phyloP scores from a whole-genome alignment of 2,888 invertebrate species.

The Torymus auratus region DNA sequence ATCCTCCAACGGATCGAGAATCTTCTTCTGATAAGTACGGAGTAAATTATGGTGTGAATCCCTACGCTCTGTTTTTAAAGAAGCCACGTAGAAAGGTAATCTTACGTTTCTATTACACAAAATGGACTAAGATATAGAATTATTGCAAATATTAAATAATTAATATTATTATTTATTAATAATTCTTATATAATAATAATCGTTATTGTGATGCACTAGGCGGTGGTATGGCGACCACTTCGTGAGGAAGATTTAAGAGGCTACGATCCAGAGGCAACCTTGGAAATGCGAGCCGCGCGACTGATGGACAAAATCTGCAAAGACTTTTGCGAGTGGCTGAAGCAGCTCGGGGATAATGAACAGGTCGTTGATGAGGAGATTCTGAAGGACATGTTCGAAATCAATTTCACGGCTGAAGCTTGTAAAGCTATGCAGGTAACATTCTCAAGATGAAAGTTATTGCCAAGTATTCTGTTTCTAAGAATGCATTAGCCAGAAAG shows the following conservation, averaged over 20 bases:
- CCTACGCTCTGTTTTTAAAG: conserved; percentile 69
- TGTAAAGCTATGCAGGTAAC: conserved; percentile 70
- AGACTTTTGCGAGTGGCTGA: conserved; percentile 80
- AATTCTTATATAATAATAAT: neutral
- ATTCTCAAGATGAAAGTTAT: too few relatives aligned
- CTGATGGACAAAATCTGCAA: conserved; percentile 75
- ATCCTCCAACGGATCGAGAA: conserved; percentile 65
- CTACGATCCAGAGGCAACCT: conserved; percentile 71
- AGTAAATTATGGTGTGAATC: conserved; percentile 61
- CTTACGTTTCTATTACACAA: neutral
- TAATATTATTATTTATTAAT: neutral
- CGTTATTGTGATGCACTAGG: conserved; percentile 60
- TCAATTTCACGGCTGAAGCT: conserved; percentile 73
- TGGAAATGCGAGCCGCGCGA: conserved; percentile 68
- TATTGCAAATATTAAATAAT: too few relatives aligned
- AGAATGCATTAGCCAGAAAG: too few relatives aligned
- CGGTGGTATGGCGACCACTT: conserved; percentile 70
- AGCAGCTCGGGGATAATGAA: conserved; percentile 78
- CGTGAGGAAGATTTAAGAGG: conserved; percentile 67
- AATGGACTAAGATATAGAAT: too few relatives aligned
- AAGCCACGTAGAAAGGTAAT: conserved; percentile 70
- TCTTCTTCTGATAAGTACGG: conserved; percentile 36
- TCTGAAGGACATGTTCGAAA: conserved; percentile 80
- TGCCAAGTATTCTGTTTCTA: too few relatives aligned
- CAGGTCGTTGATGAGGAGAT: conserved; percentile 78